A percentile compares a stretch with the other conserved stretches of the same genome.
Evolutionary conservation across 2,888 invertebrate genomes (phyloP).

Genomic region (Meloe dianella): DNA sequence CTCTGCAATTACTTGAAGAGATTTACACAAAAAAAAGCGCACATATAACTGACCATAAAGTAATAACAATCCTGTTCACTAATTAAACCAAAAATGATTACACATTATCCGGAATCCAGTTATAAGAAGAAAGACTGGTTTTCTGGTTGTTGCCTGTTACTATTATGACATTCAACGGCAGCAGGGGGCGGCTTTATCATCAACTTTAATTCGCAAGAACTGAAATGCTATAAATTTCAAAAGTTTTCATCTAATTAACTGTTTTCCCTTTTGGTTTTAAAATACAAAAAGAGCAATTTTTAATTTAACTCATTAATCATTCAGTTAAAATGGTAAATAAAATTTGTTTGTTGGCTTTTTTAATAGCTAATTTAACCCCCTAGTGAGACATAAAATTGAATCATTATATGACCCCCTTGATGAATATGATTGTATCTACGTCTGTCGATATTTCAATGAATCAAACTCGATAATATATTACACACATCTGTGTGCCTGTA

Average conservation of each 20-base stretch:
- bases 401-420: background rate
- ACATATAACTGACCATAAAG: background rate
- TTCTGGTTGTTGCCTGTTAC: background rate
- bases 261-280: background rate
- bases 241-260: background rate
- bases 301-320: conserved; percentile 2
- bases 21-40: background rate
- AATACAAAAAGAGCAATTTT: background rate
- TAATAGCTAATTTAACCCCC: conserved; percentile 1
- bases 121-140: conserved; percentile 1
- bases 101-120: background rate
- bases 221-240: background rate
- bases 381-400: conserved; percentile 7
- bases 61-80: conserved; percentile 6
- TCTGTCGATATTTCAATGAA: background rate
- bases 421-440: background rate
- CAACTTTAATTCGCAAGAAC: background rate
- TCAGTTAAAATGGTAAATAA: background rate
- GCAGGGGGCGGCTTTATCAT: background rate
- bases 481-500: too few relatives aligned
- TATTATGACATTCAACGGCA: background rate
- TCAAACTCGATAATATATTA: background rate
- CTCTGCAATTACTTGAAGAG: background rate
- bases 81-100: conserved; percentile 2
- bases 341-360: background rate